Evolutionary conservation across 2,797 vertebrate species (phyloP).

Genomic region (Nasua narica): DNA sequence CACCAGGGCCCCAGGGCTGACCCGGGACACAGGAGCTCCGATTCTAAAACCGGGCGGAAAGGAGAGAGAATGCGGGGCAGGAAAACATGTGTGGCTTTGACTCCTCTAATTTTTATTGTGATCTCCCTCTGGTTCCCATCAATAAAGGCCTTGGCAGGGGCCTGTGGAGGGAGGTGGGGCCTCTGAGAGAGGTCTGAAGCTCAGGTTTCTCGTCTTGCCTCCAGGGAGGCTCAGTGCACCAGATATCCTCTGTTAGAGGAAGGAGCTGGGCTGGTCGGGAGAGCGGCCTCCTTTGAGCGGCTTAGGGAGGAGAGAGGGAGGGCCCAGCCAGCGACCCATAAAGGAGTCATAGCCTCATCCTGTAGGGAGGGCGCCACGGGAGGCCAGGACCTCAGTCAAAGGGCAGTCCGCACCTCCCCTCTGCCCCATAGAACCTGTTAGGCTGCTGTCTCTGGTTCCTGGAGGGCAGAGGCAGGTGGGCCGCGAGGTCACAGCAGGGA

Average conservation of each 20-base stretch:
- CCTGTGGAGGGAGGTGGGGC: not conserved
- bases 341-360: not conserved
- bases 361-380: not conserved
- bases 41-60: not conserved
- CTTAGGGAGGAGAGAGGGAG: not conserved
- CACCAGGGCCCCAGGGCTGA: not conserved
- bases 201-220: not conserved
- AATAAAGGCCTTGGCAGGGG: not conserved
- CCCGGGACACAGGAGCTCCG: not conserved
- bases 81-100: not conserved
- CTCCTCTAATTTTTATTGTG: not conserved
- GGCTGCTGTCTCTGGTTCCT: not conserved
- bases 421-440: not conserved
- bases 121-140: not conserved
- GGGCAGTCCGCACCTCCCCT: not conserved
- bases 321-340: no score
- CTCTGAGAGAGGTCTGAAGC: not conserved
- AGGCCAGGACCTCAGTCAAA: not conserved
- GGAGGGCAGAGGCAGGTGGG: not conserved
- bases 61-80: not conserved
- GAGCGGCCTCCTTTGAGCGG: not conserved
- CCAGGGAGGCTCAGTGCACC: not conserved
- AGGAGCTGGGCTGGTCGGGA: not conserved
- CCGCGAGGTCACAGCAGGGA: not conserved
- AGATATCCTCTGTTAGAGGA: not conserved